Base-by-base conservation (phyloP, 1,140 invertebrate genomes). In the Ceratina calcarata region DNA sequence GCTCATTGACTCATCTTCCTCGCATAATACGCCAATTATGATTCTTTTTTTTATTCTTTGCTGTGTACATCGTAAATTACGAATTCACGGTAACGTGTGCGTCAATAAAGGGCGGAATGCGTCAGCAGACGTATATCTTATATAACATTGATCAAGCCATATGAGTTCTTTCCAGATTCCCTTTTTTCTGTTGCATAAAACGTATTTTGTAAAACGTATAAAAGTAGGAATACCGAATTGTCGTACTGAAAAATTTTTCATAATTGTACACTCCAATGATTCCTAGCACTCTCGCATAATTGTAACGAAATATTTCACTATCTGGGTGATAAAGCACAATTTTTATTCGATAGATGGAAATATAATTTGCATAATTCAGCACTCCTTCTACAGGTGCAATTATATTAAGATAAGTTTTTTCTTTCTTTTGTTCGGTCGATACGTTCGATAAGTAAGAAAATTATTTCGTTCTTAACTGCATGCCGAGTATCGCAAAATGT, bases 381-480 rank as follows among this genome's bases (percentile, higher is more conserved):
- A 80, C 64, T 65, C 73, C 66, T 57, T 76, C 51, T 80, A 80
- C 66, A 77, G 32, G 66, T 80, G 60, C 66, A 80, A 53, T 67
- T 51, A 20, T 62, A 20, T 55, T 69, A 27, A 69, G 37, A 49
- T 51, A 62, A 53, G 22, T 55, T 57, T 77, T 76, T 27, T 45
- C 27, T 10, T 45, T 10, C 37, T 45, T 45, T 45, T 22, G 16
- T 79, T 73, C 22, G 53, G 49, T 20, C 58, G 58, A n/a, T 55
- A 64, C 3, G 51, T 1, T 27, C 18, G 45, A 24, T 62, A n/a
- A 62, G 45, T 20, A 24, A 24, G n/a, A 20, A 55, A n/a, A 51
- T 53, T 12, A 49, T 71, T 8, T 60, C 18, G 3, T 49, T 60
- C 27, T n/a, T 66, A 57, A 57, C 4, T 16, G n/a, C n/a, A 57